Evolutionary conservation across 2,888 invertebrate species (phyloP).

Genomic region (Sphaerophoria taeniata): DNA sequence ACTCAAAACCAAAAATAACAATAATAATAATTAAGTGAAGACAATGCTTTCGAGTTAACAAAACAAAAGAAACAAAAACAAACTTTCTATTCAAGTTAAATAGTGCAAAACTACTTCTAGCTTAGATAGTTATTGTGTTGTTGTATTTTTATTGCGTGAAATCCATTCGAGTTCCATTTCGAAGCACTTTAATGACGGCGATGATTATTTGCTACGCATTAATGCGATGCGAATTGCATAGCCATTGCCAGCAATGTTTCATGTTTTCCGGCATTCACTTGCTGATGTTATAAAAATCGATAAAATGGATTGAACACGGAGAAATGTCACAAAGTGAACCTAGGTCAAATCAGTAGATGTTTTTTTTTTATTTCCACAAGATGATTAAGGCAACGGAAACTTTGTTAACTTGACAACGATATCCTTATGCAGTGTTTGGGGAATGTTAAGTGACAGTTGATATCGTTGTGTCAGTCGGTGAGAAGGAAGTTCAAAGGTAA

Average conservation of each 20-base stretch:
- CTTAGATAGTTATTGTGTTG: conserved; percentile 27
- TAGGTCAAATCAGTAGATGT: conserved; percentile 4
- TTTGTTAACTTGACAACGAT: no score
- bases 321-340: conserved; percentile 2
- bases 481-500: no score
- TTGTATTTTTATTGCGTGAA: conserved; percentile 37
- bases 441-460: no score
- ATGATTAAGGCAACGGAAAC: no score
- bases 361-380: no score
- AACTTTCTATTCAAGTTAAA: conserved; percentile 68
- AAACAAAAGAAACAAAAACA: conserved; percentile 37
- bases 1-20: conserved; percentile 58
- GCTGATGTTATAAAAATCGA: conserved; percentile 24
- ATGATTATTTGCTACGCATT: conserved; percentile 15
- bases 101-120: conserved; percentile 54
- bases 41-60: conserved; percentile 47
- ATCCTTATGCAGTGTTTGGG: no score
- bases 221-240: conserved; percentile 9
- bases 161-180: conserved; percentile 38
- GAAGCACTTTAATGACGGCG: conserved; percentile 18
- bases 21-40: conserved; percentile 53
- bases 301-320: conserved; percentile 9
- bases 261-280: conserved; percentile 10
- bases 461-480: no score
- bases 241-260: neutral